Percentiles rank a stretch among this genome's conserved stretches.
Evolutionary conservation across 92 coral and sea anemone species (phyloP).

Genomic region (Zoanthus gigantus): DNA sequence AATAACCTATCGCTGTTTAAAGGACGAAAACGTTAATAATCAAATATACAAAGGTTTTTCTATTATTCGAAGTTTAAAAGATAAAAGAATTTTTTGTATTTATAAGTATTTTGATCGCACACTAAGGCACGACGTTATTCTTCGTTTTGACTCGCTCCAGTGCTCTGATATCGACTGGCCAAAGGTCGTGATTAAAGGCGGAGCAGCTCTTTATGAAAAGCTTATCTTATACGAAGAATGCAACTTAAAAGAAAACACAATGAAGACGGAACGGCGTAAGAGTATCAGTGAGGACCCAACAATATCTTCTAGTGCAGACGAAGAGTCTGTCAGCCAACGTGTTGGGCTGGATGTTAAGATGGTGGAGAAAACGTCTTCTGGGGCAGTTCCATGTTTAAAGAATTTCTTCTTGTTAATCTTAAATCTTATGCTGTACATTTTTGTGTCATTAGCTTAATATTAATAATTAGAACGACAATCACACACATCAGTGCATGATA

Average conservation of each 20-base stretch:
- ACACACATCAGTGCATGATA: too few relatives aligned
- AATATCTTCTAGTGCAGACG: neutral
- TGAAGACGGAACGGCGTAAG: neutral
- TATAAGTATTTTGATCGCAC: slow-evolving; percentile 14
- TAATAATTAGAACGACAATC: too few relatives aligned
- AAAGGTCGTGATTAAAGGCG: neutral
- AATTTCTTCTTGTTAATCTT: neutral
- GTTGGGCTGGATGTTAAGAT: slow-evolving; percentile 3
- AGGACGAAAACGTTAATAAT: neutral
- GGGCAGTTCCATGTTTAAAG: neutral
- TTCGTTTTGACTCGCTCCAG: slow-evolving; percentile 76
- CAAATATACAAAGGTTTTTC: slow-evolving; percentile 16
- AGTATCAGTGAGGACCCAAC: neutral
- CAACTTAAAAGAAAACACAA: neutral
- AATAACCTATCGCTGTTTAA: slow-evolving; percentile 23
- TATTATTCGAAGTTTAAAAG: slow-evolving; percentile 8
- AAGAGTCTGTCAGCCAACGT: slow-evolving; percentile 3
- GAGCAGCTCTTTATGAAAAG: neutral
- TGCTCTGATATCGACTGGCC: slow-evolving; percentile 81
- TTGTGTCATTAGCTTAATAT: neutral
- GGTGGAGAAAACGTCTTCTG: neutral
- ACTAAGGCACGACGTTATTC: slow-evolving; percentile 51
- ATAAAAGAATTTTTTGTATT: neutral
- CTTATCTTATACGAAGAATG: slow-evolving; percentile 24
- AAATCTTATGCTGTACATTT: neutral